Evolutionary conservation across 2,113 vertebrate genomes (phyloP), one percentile per base, ranked within the genome.

Genomic region (Rhinolophus ferrumequinum): DNA sequence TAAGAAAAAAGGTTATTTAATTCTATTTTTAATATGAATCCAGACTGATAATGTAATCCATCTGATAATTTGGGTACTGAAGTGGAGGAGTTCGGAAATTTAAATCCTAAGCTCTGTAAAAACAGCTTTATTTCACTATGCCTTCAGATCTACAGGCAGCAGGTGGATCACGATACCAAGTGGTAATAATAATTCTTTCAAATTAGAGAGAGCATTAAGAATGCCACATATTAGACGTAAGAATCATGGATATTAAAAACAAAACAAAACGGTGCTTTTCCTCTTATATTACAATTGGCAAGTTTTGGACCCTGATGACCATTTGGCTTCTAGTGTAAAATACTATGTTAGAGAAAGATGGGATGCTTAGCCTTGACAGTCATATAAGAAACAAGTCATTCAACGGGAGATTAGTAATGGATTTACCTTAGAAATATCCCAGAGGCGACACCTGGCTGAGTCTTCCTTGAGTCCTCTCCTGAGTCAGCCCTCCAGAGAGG

Each of bases 401-500:
- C 60, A 38, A n/a, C 1, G 1, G n/a, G 73, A n/a, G 12, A 91
- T 81, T 81, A 95, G 70, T 67, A 76, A 92, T 38, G 11, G 52
- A 30, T 33, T 97, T 60, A 64, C 33, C 54, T 93, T 85, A 67
- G 96, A 97, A 96, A 87, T 26, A 69, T 35, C 64, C 21, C 80
- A 22, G 3, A 30, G 9, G 6, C 50, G 90, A 38, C 88, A 50
- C 35, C 84, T 90, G 90, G 38, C 8, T 80, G n/a, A 64, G 6
- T 47, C 21, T 50, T n/a, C 33, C 5, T 10, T 35, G 50, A 3
- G 64, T 52, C 62, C 8, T 28, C 47, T 96, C 56, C 1, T 33
- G 54, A 80, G 77, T 85, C 88, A 89, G 24, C 54, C 10, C 64
- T 90, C 69, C 41, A 88, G 50, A 67, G 92, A 81, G 38, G 2